Base-by-base conservation (phyloP, 2,888 invertebrate genomes). In the Salpingus planirostris region DNA sequence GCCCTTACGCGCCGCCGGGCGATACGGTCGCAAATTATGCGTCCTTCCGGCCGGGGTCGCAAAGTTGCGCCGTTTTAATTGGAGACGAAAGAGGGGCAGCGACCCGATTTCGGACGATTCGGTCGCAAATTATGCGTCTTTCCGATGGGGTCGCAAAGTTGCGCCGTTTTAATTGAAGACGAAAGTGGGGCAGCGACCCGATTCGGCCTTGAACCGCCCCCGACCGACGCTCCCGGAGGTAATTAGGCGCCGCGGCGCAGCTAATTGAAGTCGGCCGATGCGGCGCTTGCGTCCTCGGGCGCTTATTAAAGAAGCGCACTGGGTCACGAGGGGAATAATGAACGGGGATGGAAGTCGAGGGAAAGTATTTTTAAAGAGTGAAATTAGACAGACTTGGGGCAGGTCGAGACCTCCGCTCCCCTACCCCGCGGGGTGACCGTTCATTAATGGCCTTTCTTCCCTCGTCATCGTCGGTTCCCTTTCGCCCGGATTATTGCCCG, bases 351-450 rank as follows among this genome's bases (percentile, higher is more conserved):
- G 53, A 60, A 60, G 59, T 57, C 60, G 57, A 60, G 62, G 57
- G 60, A 63, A 63, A 63, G 63, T 61, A 59, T 62, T 61, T 54
- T 59, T 59, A 59, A 62, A 61, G 60, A 61, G 63, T 59, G 59
- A 62, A 63, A 63, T 63, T 63, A 62, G 57, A 58, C 56, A 54
- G 52, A 54, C 54, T 61, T 62, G 59, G 50, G 60, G 52, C 54
- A 63, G 63, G 63, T 62, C 61, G 54, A 49, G 60, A 46, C 44
- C 42, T 45, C 46, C n/a, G n/a, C n/a, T n/a, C n/a, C n/a, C n/a
- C n/a, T n/a, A n/a, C 46, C 47, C 42, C 42, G 37, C 40, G 41
- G 40, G 40, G 40, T 48, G 49, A 44, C 49, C 49, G 41, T 49
- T 49, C 47, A 44, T 45, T 52, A 52, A 43, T 36, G 33, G 32